Evolutionary conservation across 2,888 invertebrate species (phyloP).

Genomic region (Pasiphila rectangulata): DNA sequence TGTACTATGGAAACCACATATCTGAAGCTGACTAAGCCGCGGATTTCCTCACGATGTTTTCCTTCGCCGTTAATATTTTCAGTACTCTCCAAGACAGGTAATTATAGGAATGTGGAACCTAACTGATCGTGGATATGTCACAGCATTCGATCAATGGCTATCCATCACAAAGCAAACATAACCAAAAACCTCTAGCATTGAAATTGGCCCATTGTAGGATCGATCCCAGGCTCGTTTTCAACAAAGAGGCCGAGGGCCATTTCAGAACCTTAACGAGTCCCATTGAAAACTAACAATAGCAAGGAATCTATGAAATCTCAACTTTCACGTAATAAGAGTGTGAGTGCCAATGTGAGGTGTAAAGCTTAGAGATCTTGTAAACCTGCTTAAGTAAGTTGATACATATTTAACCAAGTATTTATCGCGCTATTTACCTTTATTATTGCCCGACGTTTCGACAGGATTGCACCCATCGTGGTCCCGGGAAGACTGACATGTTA

Average conservation of each 20-base stretch:
- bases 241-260: conserved; percentile 65
- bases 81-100: too few species aligned
- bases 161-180: conserved; percentile 19
- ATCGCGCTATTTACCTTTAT: background rate
- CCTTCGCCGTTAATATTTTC: too few species aligned
- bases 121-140: too few species aligned
- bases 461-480: too few species aligned
- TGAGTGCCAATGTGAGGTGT: conserved; percentile 11
- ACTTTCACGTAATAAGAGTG: conserved; percentile 50
- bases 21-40: too few species aligned
- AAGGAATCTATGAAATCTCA: conserved; percentile 59
- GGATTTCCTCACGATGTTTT: too few species aligned
- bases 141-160: background rate
- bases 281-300: conserved; percentile 69
- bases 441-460: background rate
- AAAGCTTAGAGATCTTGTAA: too few species aligned
- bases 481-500: too few species aligned
- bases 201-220: conserved; percentile 70
- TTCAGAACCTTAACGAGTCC: conserved; percentile 69
- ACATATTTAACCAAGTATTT: too few species aligned
- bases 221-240: conserved; percentile 71
- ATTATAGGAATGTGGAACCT: too few species aligned
- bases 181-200: conserved; percentile 50
- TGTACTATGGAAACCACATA: too few species aligned
- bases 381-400: too few species aligned